Evolutionary conservation across 2,797 vertebrate species (phyloP), one percentile per base, ranked within the genome.

Genomic region (Platyrinchus mystaceus): DNA sequence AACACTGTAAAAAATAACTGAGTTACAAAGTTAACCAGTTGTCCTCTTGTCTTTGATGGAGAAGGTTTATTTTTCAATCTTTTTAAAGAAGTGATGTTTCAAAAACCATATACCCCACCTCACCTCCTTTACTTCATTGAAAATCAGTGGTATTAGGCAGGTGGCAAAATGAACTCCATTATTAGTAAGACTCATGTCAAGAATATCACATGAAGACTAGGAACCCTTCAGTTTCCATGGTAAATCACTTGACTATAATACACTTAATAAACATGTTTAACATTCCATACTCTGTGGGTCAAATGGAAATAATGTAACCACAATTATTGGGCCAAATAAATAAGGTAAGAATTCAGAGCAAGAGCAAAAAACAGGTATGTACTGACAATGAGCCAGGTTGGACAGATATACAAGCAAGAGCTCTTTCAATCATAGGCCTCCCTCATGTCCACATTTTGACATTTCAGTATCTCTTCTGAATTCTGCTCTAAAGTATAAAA

Each of bases 191-290:
- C 44, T n/a, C 15, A 22, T 81, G 87, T 78, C 64, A 64, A 94
- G 69, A 87, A 78, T 69, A 73, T 32, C 1, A 0, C 26, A 34
- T 16, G 10, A 74, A 84, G 56, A 80, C 56, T 16, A 5, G 46
- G 49, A 94, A 94, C 68, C 66, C 44, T 66, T 91, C 0, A 0
- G 68, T 94, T 96, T 85, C 90, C 84, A 89, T 80, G 84, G 90
- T 50, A 90, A 94, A 92, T 60, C 24, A 44, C 47, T 96, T 94
- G 60, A 85, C 22, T 92, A 46, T 58, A 44, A 86, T 71, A 58
- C 34, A 58, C 46, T 68, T 89, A 88, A 87, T 71, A 85, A 93
- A 71, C 20, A 47, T 7, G 11, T 52, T 58, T 90, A 77, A 58
- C n/a, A 66, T 66, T 77, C 39, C 28, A 47, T 64, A 70, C 9